Conservation (phyloP, 2,113 vertebrate genomes). For the Pyrgilauda ruficollis region DNA sequence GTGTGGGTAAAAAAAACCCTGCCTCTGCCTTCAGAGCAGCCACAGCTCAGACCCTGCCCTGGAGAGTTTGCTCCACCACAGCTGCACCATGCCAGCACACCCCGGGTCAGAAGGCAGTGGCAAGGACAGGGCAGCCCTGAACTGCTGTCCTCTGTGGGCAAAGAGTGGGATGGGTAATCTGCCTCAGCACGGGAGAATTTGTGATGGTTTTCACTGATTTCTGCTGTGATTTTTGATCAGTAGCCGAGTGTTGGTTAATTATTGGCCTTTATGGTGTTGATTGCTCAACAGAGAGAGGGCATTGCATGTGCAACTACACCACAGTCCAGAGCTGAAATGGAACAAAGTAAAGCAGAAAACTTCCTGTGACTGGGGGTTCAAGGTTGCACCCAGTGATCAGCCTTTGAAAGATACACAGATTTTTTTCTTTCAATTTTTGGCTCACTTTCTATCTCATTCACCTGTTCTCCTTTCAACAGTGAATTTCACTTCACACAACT, state of each 20-base stretch:
- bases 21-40: not conserved
- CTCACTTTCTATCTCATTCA: not conserved
- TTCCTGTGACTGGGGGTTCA: not conserved
- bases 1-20: accelerated
- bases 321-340: not conserved
- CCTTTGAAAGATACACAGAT: not conserved
- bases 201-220: not conserved
- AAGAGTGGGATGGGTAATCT: not conserved
- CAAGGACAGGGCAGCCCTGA: not conserved
- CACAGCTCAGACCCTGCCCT: not conserved
- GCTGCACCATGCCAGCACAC: accelerated
- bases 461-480: not conserved
- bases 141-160: not conserved
- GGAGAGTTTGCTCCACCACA: not conserved
- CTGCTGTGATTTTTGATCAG: not conserved
- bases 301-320: not conserved
- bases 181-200: not conserved
- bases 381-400: not conserved
- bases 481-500: not conserved
- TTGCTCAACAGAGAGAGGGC: not conserved
- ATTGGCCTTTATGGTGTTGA: not conserved
- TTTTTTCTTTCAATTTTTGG: not conserved
- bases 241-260: not conserved
- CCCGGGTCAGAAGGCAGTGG: not conserved
- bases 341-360: not conserved